Conservation (phyloP, 2,113 vertebrate genomes). For the Proterorhinus semilunaris region DNA sequence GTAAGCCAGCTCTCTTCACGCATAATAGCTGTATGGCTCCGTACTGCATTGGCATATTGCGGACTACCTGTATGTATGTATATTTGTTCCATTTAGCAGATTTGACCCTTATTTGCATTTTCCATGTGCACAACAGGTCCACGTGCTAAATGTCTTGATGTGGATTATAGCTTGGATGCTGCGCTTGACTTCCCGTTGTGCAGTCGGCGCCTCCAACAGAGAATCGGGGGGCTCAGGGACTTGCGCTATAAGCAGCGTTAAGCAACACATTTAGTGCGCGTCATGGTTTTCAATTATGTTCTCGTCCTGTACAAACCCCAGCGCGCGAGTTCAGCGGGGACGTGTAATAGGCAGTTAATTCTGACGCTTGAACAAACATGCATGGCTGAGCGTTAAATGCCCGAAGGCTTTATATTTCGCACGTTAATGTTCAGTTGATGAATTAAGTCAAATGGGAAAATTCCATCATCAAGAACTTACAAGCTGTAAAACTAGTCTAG, state of each 20-base stretch:
- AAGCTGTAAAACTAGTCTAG: too few relatives aligned
- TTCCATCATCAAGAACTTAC: too few relatives aligned
- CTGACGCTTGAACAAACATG: neutral
- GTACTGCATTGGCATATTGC: conserved; percentile 21
- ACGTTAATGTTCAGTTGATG: neutral
- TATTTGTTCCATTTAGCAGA: conserved; percentile 7
- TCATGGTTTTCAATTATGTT: neutral
- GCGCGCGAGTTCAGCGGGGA: neutral
- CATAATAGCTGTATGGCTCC: neutral
- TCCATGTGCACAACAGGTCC: neutral
- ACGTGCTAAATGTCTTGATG: neutral
- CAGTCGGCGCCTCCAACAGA: neutral
- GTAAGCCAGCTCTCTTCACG: conserved; percentile 33
- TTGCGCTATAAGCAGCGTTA: neutral
- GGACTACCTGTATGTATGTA: conserved; percentile 11
- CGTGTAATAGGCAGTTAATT: neutral
- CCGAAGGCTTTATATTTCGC: neutral
- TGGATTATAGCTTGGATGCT: neutral
- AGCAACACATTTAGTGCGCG: neutral
- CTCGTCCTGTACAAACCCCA: neutral
- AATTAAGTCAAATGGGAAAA: neutral
- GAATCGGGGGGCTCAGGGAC: neutral
- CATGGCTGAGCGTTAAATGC: neutral
- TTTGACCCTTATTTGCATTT: conserved; percentile 8
- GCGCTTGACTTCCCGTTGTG: neutral